These are phyloP conservation scores for Apodemus agrarius DNA, from an alignment of 2,797 vertebrate species.

Conservation along the genomic window DNA sequence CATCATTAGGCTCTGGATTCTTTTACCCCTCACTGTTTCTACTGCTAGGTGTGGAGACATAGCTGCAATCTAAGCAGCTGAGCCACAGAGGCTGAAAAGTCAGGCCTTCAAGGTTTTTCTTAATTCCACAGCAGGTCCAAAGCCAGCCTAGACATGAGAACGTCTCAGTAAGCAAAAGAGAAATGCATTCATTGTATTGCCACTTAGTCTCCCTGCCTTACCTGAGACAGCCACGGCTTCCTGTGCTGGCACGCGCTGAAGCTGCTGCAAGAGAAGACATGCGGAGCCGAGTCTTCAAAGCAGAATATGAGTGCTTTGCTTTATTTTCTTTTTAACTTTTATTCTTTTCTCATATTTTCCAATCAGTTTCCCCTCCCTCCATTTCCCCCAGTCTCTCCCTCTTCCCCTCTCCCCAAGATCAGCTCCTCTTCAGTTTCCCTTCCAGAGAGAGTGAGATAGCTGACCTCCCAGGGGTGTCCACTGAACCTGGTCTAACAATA, in stretches of 20 bases:
- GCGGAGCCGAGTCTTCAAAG: background rate
- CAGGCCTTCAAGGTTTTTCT: background rate
- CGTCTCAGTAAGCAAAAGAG: background rate
- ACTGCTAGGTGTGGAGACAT: background rate
- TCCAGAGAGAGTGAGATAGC: background rate
- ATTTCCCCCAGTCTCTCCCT: background rate
- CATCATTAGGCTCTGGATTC: conserved; percentile 2
- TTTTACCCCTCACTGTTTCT: background rate
- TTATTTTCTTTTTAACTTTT: background rate
- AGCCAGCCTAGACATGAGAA: background rate
- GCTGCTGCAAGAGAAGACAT: background rate
- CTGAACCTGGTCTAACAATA: background rate
- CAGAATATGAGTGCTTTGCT: background rate
- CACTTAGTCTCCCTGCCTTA: background rate
- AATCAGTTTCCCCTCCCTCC: background rate
- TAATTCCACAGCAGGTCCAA: background rate
- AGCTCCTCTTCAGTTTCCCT: background rate
- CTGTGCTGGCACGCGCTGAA: background rate
- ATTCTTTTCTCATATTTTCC: background rate
- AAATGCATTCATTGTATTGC: background rate
- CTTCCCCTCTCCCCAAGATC: background rate
- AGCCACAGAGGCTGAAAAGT: background rate
- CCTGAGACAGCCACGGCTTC: background rate
- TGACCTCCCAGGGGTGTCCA: background rate
- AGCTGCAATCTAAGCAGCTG: background rate